These are phyloP conservation scores for Orchesella flavescens DNA, from an alignment of 2,888 invertebrate species.

Conservation along the genomic window DNA sequence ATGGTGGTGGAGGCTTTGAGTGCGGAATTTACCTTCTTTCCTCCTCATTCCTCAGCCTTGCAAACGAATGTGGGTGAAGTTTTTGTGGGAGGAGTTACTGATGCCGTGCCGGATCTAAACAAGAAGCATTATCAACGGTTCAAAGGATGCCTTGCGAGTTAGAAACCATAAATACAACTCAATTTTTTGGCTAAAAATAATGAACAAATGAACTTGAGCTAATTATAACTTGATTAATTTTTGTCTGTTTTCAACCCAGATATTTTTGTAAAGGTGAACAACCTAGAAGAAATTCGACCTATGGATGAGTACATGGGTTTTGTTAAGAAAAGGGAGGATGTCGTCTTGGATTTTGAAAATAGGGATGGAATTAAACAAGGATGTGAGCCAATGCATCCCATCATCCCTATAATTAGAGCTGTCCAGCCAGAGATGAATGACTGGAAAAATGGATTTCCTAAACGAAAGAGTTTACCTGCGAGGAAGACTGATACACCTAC, in stretches of 20 bases:
- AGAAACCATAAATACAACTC: too few species aligned
- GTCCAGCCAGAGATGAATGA: not conserved
- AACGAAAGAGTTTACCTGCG: conserved; percentile 39
- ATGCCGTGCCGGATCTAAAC: conserved; percentile 84
- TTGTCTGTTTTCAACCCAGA: conserved; percentile 79
- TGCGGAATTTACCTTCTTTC: conserved; percentile 23
- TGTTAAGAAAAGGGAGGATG: conserved; percentile 84
- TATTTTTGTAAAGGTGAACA: conserved; percentile 88
- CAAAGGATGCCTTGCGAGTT: conserved; percentile 92
- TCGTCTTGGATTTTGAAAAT: conserved; percentile 89
- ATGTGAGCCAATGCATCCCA: conserved; percentile 73
- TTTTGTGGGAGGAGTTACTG: conserved; percentile 89
- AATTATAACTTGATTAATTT: not conserved
- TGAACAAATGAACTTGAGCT: too few species aligned
- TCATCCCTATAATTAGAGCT: too few species aligned
- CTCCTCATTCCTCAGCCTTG: conserved; percentile 15
- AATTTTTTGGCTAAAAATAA: too few species aligned
- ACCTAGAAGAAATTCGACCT: conserved; percentile 85
- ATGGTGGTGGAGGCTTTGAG: conserved; percentile 43
- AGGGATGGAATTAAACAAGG: conserved; percentile 89
- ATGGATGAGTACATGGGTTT: conserved; percentile 94
- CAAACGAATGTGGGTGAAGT: conserved; percentile 79
- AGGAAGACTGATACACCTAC: conserved; percentile 46
- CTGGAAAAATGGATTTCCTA: conserved; percentile 64
- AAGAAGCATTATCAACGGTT: conserved; percentile 88